Conservation (phyloP, 1,140 invertebrate species). For the Pseudomyrmex concolor region DNA sequence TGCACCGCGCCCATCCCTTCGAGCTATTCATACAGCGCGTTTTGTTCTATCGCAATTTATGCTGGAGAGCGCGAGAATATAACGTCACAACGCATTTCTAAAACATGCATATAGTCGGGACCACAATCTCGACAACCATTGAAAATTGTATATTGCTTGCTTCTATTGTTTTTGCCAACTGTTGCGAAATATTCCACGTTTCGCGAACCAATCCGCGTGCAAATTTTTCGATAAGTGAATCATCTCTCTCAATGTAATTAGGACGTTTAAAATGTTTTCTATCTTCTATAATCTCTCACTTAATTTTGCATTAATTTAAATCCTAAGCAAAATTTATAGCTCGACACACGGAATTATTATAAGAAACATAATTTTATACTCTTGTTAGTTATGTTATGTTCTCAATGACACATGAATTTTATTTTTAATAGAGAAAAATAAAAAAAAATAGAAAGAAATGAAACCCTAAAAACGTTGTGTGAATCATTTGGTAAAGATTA, state of each 20-base stretch:
- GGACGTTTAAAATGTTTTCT: neutral
- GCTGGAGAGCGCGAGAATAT: conserved; percentile 19
- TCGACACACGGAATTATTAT: neutral
- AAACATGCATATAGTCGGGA: conserved; percentile 36
- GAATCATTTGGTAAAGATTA: conserved; percentile 31
- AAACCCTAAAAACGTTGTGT: neutral
- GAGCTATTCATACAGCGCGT: conserved; percentile 31
- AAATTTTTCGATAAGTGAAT: conserved; percentile 42
- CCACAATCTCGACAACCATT: conserved; percentile 46
- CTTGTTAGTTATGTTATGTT: conserved; percentile 7
- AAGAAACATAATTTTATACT: neutral
- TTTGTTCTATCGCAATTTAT: conserved; percentile 39
- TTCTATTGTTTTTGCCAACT: conserved; percentile 59
- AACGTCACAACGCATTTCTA: conserved; percentile 44
- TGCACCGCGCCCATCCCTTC: neutral
- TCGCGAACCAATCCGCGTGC: neutral
- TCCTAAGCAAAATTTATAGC: too few species aligned
- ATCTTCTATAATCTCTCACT: neutral
- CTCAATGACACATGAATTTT: conserved; percentile 12
- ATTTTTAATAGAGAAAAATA: conserved; percentile 15
- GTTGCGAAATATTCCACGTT: conserved; percentile 47
- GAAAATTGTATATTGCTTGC: conserved; percentile 62
- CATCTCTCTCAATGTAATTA: conserved; percentile 21
- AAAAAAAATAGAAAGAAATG: neutral
- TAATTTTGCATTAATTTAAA: neutral